Conservation (phyloP, 2,797 vertebrate genomes). For the Cuniculus paca region DNA sequence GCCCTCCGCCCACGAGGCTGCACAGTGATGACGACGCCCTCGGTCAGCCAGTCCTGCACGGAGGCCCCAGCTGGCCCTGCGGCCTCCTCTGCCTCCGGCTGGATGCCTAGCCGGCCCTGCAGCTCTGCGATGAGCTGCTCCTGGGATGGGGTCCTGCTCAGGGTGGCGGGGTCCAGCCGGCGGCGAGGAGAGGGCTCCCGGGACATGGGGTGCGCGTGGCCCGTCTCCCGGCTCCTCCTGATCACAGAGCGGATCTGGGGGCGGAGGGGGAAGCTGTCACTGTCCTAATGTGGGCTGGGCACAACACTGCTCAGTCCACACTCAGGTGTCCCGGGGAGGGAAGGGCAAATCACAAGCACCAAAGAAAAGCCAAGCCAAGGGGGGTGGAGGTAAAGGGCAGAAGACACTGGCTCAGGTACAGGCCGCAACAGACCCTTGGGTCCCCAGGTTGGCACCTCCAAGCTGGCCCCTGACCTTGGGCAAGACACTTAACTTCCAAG, state of each 20-base stretch:
- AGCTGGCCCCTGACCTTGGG: conserved; percentile 8
- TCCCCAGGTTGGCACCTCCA: background rate
- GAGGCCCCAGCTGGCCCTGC: conserved; percentile 88
- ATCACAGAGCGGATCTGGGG: conserved; percentile 97
- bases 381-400: background rate
- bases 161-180: conserved; percentile 93
- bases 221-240: conserved; percentile 96
- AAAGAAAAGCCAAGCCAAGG: background rate
- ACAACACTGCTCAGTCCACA: background rate
- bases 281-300: background rate
- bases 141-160: conserved; percentile 95
- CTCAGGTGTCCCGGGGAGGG: background rate
- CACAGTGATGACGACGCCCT: conserved; percentile 94
- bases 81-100: conserved; percentile 89
- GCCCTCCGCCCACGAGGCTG: conserved; percentile 92
- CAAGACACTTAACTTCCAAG: background rate
- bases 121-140: conserved; percentile 96
- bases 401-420: background rate
- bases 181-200: conserved; percentile 93
- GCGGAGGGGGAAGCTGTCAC: conserved; percentile 76
- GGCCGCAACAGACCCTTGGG: background rate
- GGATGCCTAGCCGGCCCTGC: conserved; percentile 95
- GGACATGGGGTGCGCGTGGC: conserved; percentile 97
- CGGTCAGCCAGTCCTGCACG: conserved; percentile 94
- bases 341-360: background rate